Evolutionary conservation across 2,888 invertebrate species (phyloP).

Genomic region (Eristalis arbustorum): DNA sequence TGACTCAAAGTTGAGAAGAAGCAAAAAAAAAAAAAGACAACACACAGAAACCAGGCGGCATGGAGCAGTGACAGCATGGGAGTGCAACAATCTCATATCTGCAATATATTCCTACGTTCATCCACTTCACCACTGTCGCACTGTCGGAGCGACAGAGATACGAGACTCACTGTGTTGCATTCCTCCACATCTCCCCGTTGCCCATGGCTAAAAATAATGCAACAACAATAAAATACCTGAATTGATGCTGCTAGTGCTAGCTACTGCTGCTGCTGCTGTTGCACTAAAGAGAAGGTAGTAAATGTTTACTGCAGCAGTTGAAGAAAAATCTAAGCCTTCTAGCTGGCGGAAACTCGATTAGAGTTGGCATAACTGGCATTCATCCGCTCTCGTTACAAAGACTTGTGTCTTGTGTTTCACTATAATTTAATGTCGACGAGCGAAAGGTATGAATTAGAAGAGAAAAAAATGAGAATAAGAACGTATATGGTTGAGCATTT

Average conservation of each 20-base stretch:
- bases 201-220: constrained; percentile 40
- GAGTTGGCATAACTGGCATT: constrained; percentile 56
- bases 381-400: constrained; percentile 32
- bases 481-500: too few relatives aligned
- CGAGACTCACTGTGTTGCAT: not conserved
- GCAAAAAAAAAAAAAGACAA: constrained; percentile 14
- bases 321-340: constrained; percentile 53
- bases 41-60: constrained; percentile 2
- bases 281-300: constrained; percentile 34
- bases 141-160: too few relatives aligned
- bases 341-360: constrained; percentile 36
- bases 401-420: not conserved
- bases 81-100: constrained; percentile 68
- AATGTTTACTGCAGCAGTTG: constrained; percentile 37
- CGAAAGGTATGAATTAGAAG: not conserved
- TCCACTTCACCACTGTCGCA: constrained; percentile 14
- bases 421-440: not conserved
- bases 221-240: constrained; percentile 64
- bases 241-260: constrained; percentile 35
- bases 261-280: constrained; percentile 12
- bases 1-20: constrained; percentile 34
- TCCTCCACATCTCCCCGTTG: constrained; percentile 24
- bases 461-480: not conserved
- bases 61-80: constrained; percentile 53
- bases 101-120: constrained; percentile 58